Evolutionary conservation across 2,113 vertebrate species (phyloP).

Genomic region (Centropus unirufus): DNA sequence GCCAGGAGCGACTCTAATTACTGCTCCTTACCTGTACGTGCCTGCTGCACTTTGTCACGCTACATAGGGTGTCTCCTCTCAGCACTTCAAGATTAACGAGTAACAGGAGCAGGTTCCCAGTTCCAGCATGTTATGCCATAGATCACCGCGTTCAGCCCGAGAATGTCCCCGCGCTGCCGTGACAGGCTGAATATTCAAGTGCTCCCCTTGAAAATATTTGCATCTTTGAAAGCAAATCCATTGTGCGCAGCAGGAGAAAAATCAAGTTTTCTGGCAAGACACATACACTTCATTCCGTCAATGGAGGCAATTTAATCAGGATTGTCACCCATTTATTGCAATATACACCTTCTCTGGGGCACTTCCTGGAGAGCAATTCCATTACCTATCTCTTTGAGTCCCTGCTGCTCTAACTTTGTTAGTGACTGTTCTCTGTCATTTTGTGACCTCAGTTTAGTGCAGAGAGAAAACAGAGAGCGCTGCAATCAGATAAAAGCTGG

Average conservation of each 20-base stretch:
- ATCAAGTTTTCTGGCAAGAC: background rate
- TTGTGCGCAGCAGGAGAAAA: background rate
- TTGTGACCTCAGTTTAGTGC: background rate
- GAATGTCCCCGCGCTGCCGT: background rate
- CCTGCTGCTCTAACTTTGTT: background rate
- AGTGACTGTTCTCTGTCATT: background rate
- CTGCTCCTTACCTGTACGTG: background rate
- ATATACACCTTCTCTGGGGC: background rate
- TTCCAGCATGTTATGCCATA: background rate
- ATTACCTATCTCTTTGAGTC: background rate
- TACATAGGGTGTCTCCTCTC: background rate
- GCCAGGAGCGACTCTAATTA: background rate
- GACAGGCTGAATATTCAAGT: background rate
- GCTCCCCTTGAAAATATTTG: background rate
- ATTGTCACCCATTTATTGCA: background rate
- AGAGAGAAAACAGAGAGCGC: background rate
- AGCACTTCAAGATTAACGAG: background rate
- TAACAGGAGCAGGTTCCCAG: background rate
- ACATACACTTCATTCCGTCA: background rate
- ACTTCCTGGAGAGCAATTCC: background rate
- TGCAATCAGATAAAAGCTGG: background rate
- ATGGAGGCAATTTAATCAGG: background rate
- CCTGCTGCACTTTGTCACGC: background rate
- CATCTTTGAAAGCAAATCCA: background rate
- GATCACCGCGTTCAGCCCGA: background rate